Base-by-base conservation (phyloP, 2,113 vertebrate species). In the Sardina pilchardus region DNA sequence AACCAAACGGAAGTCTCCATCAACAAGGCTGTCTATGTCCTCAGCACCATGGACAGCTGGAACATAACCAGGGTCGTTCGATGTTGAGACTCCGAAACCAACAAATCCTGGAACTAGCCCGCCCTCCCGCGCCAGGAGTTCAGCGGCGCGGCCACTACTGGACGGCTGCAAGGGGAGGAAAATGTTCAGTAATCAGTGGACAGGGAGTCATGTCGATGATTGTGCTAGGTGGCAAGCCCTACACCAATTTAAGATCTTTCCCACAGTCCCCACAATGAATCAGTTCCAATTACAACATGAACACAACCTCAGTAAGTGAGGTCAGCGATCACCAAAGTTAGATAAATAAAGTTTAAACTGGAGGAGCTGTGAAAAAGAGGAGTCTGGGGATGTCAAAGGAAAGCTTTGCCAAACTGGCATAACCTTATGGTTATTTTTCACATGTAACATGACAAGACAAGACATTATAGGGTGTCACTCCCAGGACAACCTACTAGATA, bases 1-100 rank as follows among this genome's bases (percentile, higher is more conserved):
- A 86, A 99, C 97, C 94, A 99, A 95, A 59, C 98, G 96, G 89
- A 99, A 99, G 88, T 99, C 98, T 26, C 97, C 96, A 93, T 99
- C 98, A 1, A 99, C 97, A 16, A 97, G 96, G 88, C 91, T 97
- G 91, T 99, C 98, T n/a, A 99, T 96, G 90, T 99, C 98, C 89
- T 99, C 98, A 1, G 96, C 97, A 5, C 98, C 98, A 86, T 98
- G 97, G 59, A 99, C 91, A 24, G 98, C 98, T 81, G 98, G 98
- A 48, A 99, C 97, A 8, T 99, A 99, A 71, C 97, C 96, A 7
- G 96, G 94, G 90, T 99, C 97, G 0, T 92, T 96, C 3, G 96
- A 95, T 30, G 92, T 82, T 2, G 96, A 94, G 0, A 96, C 94
- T 83, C 96, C 97, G 89, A 99, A 99, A 42, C 98, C 98, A 14